Conservation (phyloP, 2,113 vertebrate species). For the Corythornis cristatus region DNA sequence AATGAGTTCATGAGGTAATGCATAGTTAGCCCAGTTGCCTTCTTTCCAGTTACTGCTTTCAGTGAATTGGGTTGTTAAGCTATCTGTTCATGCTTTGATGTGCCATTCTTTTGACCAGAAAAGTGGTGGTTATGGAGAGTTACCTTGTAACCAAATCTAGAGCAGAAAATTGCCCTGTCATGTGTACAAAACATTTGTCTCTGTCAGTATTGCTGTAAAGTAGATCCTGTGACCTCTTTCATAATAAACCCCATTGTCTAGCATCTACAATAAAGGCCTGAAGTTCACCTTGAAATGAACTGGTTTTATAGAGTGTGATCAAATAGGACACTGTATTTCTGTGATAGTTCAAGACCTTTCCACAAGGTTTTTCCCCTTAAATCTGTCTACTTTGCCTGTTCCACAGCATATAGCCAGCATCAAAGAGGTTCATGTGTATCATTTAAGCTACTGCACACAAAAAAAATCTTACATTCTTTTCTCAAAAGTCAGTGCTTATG, state of each 20-base stretch:
- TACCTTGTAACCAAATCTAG: slow-evolving; percentile 41
- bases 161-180: slow-evolving; percentile 64
- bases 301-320: slow-evolving; percentile 42
- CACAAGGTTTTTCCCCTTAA: background rate
- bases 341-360: slow-evolving; percentile 2
- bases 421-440: background rate
- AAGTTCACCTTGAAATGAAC: slow-evolving; percentile 63
- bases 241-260: slow-evolving; percentile 60
- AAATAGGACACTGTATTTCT: slow-evolving; percentile 36
- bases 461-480: background rate
- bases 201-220: slow-evolving; percentile 63
- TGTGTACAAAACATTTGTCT: slow-evolving; percentile 67
- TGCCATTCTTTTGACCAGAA: slow-evolving; percentile 33
- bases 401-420: background rate
- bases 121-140: background rate
- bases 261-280: slow-evolving; percentile 57
- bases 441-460: background rate
- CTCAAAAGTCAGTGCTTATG: background rate
- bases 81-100: slow-evolving; percentile 55
- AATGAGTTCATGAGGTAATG: slow-evolving; percentile 9
- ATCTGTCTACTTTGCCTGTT: background rate
- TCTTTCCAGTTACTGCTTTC: slow-evolving; percentile 11
- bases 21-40: background rate
- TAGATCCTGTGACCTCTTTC: slow-evolving; percentile 65
- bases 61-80: slow-evolving; percentile 35